Evolutionary conservation across 1,140 invertebrate species (phyloP).

Genomic region (Plectrocnemia conspersa): DNA sequence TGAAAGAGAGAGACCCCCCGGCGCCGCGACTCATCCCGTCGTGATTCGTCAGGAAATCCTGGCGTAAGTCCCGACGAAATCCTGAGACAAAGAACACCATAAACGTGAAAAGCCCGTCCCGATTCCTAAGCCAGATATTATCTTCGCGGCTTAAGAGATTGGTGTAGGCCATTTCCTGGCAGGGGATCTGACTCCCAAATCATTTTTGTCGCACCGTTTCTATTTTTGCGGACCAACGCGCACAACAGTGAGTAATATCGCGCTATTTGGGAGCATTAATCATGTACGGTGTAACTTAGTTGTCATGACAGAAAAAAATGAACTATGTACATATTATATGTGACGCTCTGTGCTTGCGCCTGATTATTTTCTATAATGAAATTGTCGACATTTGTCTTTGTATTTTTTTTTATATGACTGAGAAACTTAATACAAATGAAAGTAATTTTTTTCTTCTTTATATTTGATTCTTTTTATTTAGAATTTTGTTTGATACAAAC

Average conservation of each 20-base stretch:
- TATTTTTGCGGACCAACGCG: neutral
- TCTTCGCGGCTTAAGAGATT: conserved; percentile 21
- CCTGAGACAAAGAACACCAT: conserved; percentile 13
- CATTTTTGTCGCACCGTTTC: conserved; percentile 13
- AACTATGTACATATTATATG: too few relatives aligned
- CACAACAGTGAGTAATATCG: too few relatives aligned
- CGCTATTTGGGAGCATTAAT: neutral
- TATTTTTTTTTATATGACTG: too few relatives aligned
- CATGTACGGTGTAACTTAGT: too few relatives aligned
- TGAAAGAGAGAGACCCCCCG: neutral
- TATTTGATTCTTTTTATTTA: too few relatives aligned
- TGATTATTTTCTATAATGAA: too few relatives aligned
- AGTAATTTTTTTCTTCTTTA: too few relatives aligned
- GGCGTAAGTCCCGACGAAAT: neutral
- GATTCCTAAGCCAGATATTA: conserved; percentile 14
- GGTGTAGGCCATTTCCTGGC: conserved; percentile 6
- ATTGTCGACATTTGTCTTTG: too few relatives aligned
- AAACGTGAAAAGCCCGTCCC: conserved; percentile 12
- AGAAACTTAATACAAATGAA: too few relatives aligned
- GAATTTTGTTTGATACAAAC: too few relatives aligned
- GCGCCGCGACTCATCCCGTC: neutral
- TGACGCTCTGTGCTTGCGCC: too few relatives aligned
- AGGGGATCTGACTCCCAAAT: conserved; percentile 9
- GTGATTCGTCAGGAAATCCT: conserved; percentile 1
- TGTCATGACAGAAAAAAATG: too few relatives aligned